A percentile compares a stretch with the other conserved stretches of the same genome.
phyloP scores from a whole-genome alignment of 2,113 vertebrate species.

The Aspiorhynchus laticeps region DNA sequence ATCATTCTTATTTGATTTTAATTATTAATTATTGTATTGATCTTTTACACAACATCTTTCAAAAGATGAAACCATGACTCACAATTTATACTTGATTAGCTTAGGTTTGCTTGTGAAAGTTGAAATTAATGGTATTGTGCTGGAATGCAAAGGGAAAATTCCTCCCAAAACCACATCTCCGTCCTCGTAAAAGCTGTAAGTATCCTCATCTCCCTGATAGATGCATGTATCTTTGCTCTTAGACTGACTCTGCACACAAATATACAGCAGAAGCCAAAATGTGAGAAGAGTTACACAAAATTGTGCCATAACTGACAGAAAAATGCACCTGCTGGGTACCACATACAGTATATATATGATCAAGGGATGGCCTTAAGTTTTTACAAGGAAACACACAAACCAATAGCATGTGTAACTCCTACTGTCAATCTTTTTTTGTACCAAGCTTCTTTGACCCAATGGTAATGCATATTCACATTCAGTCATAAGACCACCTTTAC shows the following conservation, averaged over 20 bases:
- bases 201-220: conserved; percentile 68
- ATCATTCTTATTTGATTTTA: no score
- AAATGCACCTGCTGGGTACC: not conserved
- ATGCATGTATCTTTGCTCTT: conserved; percentile 56
- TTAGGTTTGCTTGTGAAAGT: conserved; percentile 67
- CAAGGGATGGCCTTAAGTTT: conserved; percentile 19
- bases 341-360: not conserved
- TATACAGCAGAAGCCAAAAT: conserved; percentile 48
- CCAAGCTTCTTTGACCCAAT: not conserved
- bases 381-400: conserved; percentile 9
- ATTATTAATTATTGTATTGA: no score
- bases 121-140: conserved; percentile 55
- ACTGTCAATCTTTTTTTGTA: not conserved
- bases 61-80: conserved; percentile 49
- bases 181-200: conserved; percentile 63
- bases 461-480: not conserved
- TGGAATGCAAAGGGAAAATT: conserved; percentile 75
- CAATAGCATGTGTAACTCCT: conserved; percentile 23
- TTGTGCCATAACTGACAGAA: conserved; percentile 53
- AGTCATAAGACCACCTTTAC: not conserved
- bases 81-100: conserved; percentile 66
- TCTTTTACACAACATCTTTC: not conserved
- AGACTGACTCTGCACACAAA: not conserved
- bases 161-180: conserved; percentile 76
- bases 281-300: conserved; percentile 42